These are phyloP conservation scores for Diplodus puntazzo DNA, from an alignment of 2,797 vertebrate species.

Conservation along the genomic window DNA sequence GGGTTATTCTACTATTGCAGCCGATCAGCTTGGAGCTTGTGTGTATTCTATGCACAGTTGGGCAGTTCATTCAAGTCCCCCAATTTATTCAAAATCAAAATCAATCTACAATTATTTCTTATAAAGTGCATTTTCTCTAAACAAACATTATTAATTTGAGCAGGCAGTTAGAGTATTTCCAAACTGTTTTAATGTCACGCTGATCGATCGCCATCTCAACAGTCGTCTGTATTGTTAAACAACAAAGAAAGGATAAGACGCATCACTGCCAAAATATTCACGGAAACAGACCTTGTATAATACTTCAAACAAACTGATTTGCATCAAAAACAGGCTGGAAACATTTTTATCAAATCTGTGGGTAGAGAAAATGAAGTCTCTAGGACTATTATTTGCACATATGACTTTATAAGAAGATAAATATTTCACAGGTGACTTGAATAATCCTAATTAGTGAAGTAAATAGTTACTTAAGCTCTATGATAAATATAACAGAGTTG, in stretches of 20 bases:
- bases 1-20: neutral
- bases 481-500: neutral
- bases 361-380: neutral
- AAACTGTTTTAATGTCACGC: constrained; percentile 1
- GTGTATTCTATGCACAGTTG: too few relatives aligned
- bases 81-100: too few relatives aligned
- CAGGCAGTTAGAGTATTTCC: neutral
- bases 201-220: neutral
- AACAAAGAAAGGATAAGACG: neutral
- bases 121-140: too few relatives aligned
- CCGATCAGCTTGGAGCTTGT: neutral
- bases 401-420: neutral
- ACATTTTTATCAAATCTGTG: neutral
- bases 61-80: too few relatives aligned
- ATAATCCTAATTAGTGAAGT: neutral
- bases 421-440: neutral
- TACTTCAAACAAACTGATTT: neutral
- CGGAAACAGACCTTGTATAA: neutral
- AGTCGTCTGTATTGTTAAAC: neutral
- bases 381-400: too few relatives aligned
- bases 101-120: too few relatives aligned
- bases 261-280: neutral
- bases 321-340: neutral
- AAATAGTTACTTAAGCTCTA: neutral
- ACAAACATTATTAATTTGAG: too few relatives aligned